Conservation (phyloP, 2,797 vertebrate species). For the Nothura maculosa region DNA sequence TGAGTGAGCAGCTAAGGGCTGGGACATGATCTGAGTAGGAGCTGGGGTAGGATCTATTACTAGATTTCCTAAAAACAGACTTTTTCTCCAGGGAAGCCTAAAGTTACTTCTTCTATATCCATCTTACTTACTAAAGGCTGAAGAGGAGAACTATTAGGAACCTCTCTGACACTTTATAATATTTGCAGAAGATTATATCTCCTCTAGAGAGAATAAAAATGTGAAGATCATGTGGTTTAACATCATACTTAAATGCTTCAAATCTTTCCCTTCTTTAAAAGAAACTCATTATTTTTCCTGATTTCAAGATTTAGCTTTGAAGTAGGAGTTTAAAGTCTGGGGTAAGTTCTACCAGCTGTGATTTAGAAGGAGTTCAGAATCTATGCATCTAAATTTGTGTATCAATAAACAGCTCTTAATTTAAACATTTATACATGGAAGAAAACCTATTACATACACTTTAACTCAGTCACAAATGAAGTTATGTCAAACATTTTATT, state of each 20-base stretch:
- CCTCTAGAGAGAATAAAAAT: background rate
- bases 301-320: constrained; percentile 10
- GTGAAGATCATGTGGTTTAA: background rate
- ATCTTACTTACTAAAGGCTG: background rate
- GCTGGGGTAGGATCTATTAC: background rate
- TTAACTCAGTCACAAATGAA: background rate
- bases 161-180: background rate
- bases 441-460: background rate
- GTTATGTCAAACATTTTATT: constrained; percentile 21
- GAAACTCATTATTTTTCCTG: background rate
- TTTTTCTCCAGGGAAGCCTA: background rate
- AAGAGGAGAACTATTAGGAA: background rate
- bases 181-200: background rate
- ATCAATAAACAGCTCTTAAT: background rate
- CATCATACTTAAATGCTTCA: background rate
- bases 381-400: fast-evolving
- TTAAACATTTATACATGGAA: background rate
- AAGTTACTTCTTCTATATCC: background rate
- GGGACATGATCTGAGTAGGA: background rate
- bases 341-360: background rate
- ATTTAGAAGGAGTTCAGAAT: background rate
- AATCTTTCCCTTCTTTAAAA: constrained; percentile 10
- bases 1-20: background rate
- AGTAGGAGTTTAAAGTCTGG: background rate
- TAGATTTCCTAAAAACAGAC: background rate